Evolutionary conservation across 2,888 invertebrate species (phyloP), one percentile per base, ranked within the genome.

Genomic region (Conops quadrifasciatus): DNA sequence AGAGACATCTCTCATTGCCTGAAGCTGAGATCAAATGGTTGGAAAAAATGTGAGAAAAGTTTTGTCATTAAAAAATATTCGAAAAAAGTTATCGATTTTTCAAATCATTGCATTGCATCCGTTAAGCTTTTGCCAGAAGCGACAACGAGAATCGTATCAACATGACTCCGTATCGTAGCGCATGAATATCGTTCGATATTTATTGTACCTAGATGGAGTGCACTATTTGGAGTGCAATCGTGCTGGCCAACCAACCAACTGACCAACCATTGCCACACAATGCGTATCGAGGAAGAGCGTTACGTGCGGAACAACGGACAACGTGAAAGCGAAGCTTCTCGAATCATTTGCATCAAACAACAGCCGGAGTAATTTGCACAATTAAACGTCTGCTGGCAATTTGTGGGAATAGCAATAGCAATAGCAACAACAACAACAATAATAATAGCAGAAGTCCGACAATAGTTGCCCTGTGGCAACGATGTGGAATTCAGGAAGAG

Each of bases 401-500:
- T 36, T 36, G 36, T 36, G 4, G 36, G 5, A 36, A 36, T 4
- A 36, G 5, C 4, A 36, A n/a, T n/a, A n/a, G 60, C 60, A 47
- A 60, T 28, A 60, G 47, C 59, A n/a, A 68, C 21, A 49, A 36
- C 49, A 67, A 67, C 56, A 58, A 67, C 36, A 60, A 62, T 30
- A 60, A 36, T 47, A 56, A 56, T 16, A 56, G 43, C 21, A 60
- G 43, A 16, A 30, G 15, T 7, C 45, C 36, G 58, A 45, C 60
- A 68, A 68, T 62, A 45, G 51, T 51, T 68, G 36, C 43, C 68
- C 43, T 49, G 68, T 13, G 60, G 68, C 24, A 49, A 43, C 24
- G 19, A 43, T 51, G 51, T 51, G 51, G 36, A 68, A 68, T 49
- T 36, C 62, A 68, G 68, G 68, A 68, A 51, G 67, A 45, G 43